Evolutionary conservation across 2,797 vertebrate species (phyloP).

Genomic region (Spatula clypeata): DNA sequence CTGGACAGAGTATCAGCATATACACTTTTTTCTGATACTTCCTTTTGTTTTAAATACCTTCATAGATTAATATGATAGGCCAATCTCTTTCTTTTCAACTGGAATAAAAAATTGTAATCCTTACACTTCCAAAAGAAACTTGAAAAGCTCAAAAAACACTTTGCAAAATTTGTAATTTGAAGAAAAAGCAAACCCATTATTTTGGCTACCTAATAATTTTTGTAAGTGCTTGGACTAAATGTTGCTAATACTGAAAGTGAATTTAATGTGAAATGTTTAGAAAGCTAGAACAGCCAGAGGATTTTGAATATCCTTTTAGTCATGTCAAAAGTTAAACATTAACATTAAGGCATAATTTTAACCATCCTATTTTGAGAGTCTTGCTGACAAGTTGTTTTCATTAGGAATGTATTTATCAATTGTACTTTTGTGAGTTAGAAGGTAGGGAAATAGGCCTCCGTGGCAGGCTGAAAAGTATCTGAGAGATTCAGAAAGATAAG

Average conservation of each 20-base stretch:
- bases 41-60: neutral
- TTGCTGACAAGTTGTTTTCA: neutral
- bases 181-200: neutral
- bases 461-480: neutral
- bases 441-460: neutral
- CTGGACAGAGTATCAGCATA: neutral
- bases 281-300: neutral
- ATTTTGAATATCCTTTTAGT: neutral
- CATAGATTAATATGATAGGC: neutral
- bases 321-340: neutral
- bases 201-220: neutral
- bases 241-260: neutral
- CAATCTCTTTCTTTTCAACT: neutral
- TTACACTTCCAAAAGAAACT: neutral
- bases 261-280: neutral
- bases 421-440: neutral
- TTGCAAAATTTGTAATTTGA: neutral
- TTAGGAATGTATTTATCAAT: neutral
- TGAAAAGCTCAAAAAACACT: neutral
- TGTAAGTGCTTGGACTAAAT: neutral
- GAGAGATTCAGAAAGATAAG: neutral
- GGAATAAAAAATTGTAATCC: neutral
- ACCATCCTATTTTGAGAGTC: neutral
- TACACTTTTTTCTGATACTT: neutral
- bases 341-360: neutral